Evolutionary conservation across 2,797 vertebrate genomes (phyloP).

Genomic region (Rhinatrema bivittatum): DNA sequence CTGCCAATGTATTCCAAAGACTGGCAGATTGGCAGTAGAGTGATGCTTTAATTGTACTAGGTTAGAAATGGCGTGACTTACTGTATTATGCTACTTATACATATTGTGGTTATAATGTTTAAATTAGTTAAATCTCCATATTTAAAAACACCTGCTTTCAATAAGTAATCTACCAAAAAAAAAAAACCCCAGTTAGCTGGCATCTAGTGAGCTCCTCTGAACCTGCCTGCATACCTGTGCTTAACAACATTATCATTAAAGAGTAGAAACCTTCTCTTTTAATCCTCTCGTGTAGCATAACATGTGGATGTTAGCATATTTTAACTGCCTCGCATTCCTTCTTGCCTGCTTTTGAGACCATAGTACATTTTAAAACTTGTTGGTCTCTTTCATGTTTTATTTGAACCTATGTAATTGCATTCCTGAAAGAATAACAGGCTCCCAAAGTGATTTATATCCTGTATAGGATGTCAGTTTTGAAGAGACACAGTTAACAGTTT

Average conservation of each 20-base stretch:
- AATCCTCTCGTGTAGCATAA: constrained; percentile 59
- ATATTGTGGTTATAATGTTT: too few relatives aligned
- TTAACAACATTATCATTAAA: constrained; percentile 48
- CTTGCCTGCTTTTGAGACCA: constrained; percentile 81
- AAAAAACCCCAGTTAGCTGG: constrained; percentile 20
- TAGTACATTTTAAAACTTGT: constrained; percentile 97
- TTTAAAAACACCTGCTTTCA: constrained; percentile 51
- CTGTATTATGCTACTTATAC: too few relatives aligned
- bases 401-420: constrained; percentile 99
- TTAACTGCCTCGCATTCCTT: constrained; percentile 96
- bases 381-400: constrained; percentile 98
- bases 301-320: constrained; percentile 95
- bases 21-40: too few relatives aligned
- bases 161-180: constrained; percentile 26
- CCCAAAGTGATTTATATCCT: constrained; percentile 84
- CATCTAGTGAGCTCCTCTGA: constrained; percentile 3
- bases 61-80: too few relatives aligned
- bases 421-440: constrained; percentile 95
- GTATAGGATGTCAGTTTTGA: constrained; percentile 91
- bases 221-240: constrained; percentile 23
- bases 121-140: too few relatives aligned
- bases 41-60: too few relatives aligned
- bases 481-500: constrained; percentile 84
- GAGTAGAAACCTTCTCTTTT: constrained; percentile 50
- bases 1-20: too few relatives aligned